Base-by-base conservation (phyloP, 2,113 vertebrate genomes). In the Nerophis ophidion region DNA sequence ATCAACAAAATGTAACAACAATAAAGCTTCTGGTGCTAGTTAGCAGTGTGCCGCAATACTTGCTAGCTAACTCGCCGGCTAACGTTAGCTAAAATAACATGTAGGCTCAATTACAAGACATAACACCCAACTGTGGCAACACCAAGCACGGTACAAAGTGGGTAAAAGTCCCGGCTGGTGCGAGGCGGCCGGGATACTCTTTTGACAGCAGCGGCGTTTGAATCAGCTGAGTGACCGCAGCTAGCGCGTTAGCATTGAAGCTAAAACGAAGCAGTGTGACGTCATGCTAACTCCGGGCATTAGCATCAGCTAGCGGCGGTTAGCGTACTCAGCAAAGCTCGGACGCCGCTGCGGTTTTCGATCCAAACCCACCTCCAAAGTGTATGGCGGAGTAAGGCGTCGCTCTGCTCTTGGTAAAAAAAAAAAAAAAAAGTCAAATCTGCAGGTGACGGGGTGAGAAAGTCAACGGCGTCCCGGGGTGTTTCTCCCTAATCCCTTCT, bases 401-500 rank as follows among this genome's bases (percentile, higher is more conserved):
- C 75, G 33, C 72, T 70, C 59, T 59, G 67, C 49, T 70, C 36
- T 62, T 51, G 54, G 51, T 49, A 52, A 71, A 64, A 26, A 26
- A 26, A 26, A 26, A 26, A 26, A 26, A 26, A 26, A 26, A 62
- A 40, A 53, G 49, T 53, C 67, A 76, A 64, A 64, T 65, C 57
- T 59, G 49, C 36, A 67, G 40, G 26, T 16, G 77, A 77, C 65
- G 60, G 54, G 54, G 38, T 16, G 10, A 19, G 14, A 42, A 70
- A 78, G 50, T 74, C 49, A 48, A 55, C 63, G 73, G 75, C 45
- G 84, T 82, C 77, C 81, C 78, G 76, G 65, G 80, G 66, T 79
- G 77, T 73, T 63, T 74, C 56, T 79, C 74, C 52, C 77, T 89
- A 89, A 90, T 90, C 89, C 84, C 80, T 87, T 67, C 81, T 82